Base-by-base conservation (phyloP, 1,140 invertebrate genomes). In the Diorhabda carinulata region DNA sequence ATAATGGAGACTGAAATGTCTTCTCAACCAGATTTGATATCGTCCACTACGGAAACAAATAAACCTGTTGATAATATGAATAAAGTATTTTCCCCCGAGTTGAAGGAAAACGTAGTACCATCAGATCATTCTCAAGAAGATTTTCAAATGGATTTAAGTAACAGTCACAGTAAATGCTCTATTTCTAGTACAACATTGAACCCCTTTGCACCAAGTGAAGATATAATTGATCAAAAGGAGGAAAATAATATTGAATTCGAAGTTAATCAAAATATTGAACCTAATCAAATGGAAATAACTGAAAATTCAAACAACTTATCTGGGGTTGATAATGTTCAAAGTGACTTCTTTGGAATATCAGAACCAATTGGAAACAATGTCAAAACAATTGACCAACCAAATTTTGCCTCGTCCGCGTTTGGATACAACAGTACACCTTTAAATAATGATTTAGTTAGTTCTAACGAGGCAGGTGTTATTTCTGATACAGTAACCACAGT, bases 191-290 rank as follows among this genome's bases (percentile, higher is more conserved):
- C 78, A 3, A 81, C 78, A 41, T 80, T 81, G 58, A 85, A 85
- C 79, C 84, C 84, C 3, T 85, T 85, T 59, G 82, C 83, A 40
- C 80, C 79, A 65, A 77, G 80, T 41, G 84, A 84, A 47, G 82
- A 82, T n/a, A 70, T 68, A 6, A 58, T n/a, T 25, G 40, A 60
- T 25, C 44, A 57, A 42, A 59, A 47, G 9, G 52, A 40, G 25
- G 63, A 64, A 56, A 25, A 25, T 25, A 56, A 64, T 25, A 43
- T 62, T 5, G 7, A 4, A 25, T 25, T 5, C 5, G 63, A 64
- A 56, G 45, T 52, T 25, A 64, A 56, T 43, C 45, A 56, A 25
- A 64, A 64, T 42, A 40, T 40, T 3, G 63, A 45, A 9, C 65
- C 25, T 25, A 59, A 60, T 45, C 64, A 68, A 64, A 73, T 73